Percentiles rank a stretch among this genome's conserved stretches.
These are phyloP conservation scores for Homarus gammarus DNA, from an alignment of 2,888 invertebrate genomes.

Conservation along the genomic window DNA sequence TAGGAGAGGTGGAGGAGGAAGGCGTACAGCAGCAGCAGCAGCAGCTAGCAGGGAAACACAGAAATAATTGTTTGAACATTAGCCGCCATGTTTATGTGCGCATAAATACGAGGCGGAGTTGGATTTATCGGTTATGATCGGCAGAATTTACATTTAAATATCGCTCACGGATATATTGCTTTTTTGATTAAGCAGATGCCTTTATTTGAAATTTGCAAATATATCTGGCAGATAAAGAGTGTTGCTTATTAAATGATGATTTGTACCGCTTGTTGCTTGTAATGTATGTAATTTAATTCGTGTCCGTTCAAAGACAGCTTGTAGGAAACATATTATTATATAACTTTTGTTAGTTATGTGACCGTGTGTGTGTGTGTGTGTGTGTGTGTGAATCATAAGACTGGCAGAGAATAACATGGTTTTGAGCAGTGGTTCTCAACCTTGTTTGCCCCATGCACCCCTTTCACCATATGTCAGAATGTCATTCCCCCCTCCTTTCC, in stretches of 20 bases:
- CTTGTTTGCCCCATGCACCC: no score
- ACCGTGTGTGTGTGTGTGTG: no score
- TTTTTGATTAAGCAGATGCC: slow-evolving; percentile 4
- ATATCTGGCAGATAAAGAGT: neutral
- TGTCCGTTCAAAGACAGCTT: neutral
- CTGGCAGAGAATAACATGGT: no score
- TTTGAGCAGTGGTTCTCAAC: no score
- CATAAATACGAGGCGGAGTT: slow-evolving; percentile 56
- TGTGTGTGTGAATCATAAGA: no score
- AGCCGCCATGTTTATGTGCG: slow-evolving; percentile 57
- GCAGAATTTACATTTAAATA: slow-evolving; percentile 58
- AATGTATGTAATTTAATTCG: neutral
- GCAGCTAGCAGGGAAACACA: slow-evolving; percentile 24
- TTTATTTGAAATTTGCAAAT: slow-evolving; percentile 23
- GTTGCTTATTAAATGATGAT: neutral
- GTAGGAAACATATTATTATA: neutral
- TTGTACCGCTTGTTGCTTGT: neutral
- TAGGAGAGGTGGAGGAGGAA: neutral
- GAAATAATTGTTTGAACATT: slow-evolving; percentile 63
- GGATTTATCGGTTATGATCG: slow-evolving; percentile 64
- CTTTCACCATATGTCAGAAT: no score
- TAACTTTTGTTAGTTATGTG: neutral
- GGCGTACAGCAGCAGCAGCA: neutral
- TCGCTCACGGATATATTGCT: slow-evolving; percentile 36
- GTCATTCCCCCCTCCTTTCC: no score